These are phyloP conservation scores for Lottia scabra DNA, from an alignment of 2,888 invertebrate genomes.

Conservation along the genomic window DNA sequence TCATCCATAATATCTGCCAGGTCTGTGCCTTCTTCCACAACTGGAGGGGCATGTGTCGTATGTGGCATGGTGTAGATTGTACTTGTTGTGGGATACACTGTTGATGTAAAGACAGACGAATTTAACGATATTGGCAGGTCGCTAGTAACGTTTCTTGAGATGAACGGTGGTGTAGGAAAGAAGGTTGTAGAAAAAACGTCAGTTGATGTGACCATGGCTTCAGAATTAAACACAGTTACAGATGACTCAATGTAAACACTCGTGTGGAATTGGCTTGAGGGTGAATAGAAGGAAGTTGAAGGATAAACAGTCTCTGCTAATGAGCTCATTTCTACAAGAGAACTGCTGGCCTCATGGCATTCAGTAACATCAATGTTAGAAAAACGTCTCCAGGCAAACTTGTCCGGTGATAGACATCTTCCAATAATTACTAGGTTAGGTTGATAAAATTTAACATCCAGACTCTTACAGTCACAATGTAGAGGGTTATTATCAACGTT, in stretches of 20 bases:
- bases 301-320: not conserved
- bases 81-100: not conserved
- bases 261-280: not conserved
- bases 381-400: conserved; percentile 10
- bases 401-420: conserved; percentile 17
- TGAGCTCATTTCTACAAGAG: not conserved
- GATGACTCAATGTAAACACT: not conserved
- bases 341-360: not conserved
- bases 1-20: not conserved
- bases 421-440: conserved; percentile 18
- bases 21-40: not conserved
- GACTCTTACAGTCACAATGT: conserved; percentile 26
- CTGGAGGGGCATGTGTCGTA: not conserved
- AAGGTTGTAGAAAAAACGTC: not conserved
- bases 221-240: not conserved
- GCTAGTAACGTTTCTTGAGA: not conserved
- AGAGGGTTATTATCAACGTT: conserved; percentile 22
- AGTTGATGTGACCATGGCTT: not conserved
- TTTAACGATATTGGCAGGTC: not conserved
- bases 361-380: not conserved
- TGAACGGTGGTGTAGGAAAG: not conserved
- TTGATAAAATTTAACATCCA: conserved; percentile 13
- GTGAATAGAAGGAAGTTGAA: not conserved
- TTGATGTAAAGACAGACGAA: not conserved
- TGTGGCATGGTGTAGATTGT: not conserved